Evolutionary conservation across 2,888 invertebrate genomes (phyloP).

Genomic region (Aleiodes testaceus): DNA sequence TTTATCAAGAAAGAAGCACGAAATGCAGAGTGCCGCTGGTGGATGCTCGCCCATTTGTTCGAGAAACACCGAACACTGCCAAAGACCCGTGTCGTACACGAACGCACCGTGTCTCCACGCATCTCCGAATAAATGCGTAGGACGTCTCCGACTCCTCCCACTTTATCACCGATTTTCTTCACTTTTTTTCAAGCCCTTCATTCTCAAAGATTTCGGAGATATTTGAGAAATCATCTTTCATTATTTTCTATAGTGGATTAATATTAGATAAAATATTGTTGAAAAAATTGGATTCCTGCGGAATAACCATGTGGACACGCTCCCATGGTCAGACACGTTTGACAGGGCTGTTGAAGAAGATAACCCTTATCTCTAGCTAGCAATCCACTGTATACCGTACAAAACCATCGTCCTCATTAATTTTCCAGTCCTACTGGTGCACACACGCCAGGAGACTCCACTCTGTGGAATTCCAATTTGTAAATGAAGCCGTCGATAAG

Average conservation of each 20-base stretch:
- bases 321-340: slow-evolving; percentile 47
- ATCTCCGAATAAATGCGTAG: slow-evolving; percentile 38
- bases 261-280: too few relatives aligned
- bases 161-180: neutral
- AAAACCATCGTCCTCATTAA: slow-evolving; percentile 56
- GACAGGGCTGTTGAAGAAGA: slow-evolving; percentile 48
- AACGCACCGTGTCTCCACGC: slow-evolving; percentile 50
- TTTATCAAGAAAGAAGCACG: slow-evolving; percentile 4
- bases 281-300: slow-evolving; percentile 10
- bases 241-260: too few relatives aligned
- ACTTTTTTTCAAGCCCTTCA: neutral
- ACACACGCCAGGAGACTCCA: slow-evolving; percentile 13
- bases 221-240: too few relatives aligned
- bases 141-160: slow-evolving; percentile 27
- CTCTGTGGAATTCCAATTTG: slow-evolving; percentile 60
- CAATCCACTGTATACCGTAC: slow-evolving; percentile 48
- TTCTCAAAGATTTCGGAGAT: too few relatives aligned
- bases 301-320: slow-evolving; percentile 42
- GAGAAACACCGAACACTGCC: slow-evolving; percentile 67
- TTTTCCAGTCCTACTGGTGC: slow-evolving; percentile 49
- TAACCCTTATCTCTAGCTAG: slow-evolving; percentile 49
- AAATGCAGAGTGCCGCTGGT: slow-evolving; percentile 57
- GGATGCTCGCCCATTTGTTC: slow-evolving; percentile 71
- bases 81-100: slow-evolving; percentile 51
- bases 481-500: slow-evolving; percentile 66